phyloP scores from a whole-genome alignment of 2,888 invertebrate species.

The Abrostola triplasia region DNA sequence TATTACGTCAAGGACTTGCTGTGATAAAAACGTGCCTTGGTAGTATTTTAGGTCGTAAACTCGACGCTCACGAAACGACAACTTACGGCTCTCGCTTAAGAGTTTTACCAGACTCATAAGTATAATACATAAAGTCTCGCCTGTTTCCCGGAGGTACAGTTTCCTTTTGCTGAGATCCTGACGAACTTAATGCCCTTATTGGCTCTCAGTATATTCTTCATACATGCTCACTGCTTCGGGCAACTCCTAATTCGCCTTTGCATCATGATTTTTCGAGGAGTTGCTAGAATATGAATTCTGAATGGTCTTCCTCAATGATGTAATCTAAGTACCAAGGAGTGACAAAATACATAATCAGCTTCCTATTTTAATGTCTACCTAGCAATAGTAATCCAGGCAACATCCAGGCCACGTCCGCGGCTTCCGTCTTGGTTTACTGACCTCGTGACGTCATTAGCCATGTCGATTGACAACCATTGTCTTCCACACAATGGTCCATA shows the following conservation, averaged over 20 bases:
- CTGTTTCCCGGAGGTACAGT: no score
- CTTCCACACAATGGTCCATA: slow-evolving; percentile 76
- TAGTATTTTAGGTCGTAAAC: background rate
- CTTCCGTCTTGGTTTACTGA: slow-evolving; percentile 59
- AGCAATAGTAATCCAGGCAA: slow-evolving; percentile 43
- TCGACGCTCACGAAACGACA: background rate
- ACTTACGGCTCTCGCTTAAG: no score
- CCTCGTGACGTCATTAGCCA: slow-evolving; percentile 51
- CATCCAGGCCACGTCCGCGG: slow-evolving; percentile 52
- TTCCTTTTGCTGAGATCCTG: no score
- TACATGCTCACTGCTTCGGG: no score
- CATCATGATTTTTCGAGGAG: no score
- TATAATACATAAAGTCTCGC: no score
- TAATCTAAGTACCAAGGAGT: background rate
- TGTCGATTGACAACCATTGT: slow-evolving; percentile 67
- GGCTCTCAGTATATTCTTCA: no score
- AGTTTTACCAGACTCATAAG: no score
- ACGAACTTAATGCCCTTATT: no score
- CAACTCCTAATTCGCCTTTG: no score
- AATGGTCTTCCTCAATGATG: background rate
- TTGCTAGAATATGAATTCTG: background rate
- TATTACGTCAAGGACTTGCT: no score
- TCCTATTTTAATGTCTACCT: slow-evolving; percentile 24
- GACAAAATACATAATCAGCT: slow-evolving; percentile 26
- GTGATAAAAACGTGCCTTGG: background rate